These are phyloP conservation scores for Gastrophryne carolinensis DNA, from an alignment of 2,797 vertebrate species.

Conservation along the genomic window DNA sequence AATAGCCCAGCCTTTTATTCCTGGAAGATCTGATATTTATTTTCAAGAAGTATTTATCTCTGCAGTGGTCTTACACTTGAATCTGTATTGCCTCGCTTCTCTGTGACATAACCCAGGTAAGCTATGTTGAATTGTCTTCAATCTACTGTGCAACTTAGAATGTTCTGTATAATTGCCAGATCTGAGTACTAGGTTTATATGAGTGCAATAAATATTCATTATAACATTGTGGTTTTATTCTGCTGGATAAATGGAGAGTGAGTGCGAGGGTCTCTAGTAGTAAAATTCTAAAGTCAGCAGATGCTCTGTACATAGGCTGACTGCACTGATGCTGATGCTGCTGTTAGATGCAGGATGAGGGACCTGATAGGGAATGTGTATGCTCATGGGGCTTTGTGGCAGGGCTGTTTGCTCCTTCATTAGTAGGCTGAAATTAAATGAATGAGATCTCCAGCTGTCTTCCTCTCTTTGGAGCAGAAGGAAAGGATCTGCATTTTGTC, in stretches of 20 bases:
- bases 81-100: not conserved
- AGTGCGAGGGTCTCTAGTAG: not conserved
- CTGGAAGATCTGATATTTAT: not conserved
- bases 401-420: slow-evolving; percentile 23
- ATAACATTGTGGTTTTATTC: too few relatives aligned
- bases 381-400: slow-evolving; percentile 21
- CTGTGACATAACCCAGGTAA: slow-evolving; percentile 27
- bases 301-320: not conserved
- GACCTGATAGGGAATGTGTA: slow-evolving; percentile 6
- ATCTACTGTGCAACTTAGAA: not conserved
- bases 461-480: slow-evolving; percentile 5
- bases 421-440: slow-evolving; percentile 27
- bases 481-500: slow-evolving; percentile 18
- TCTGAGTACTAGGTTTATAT: not conserved
- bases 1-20: not conserved
- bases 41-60: not conserved
- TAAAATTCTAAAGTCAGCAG: slow-evolving; percentile 4
- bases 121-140: not conserved
- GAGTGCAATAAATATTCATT: too few relatives aligned
- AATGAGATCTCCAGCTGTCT: slow-evolving; percentile 42
- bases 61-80: slow-evolving; percentile 10
- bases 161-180: not conserved
- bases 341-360: slow-evolving; percentile 36
- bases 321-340: not conserved
- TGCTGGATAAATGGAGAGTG: not conserved